Evolutionary conservation across 2,113 vertebrate genomes (phyloP), one percentile per base, ranked within the genome.

Genomic region (Phainopepla nitens): DNA sequence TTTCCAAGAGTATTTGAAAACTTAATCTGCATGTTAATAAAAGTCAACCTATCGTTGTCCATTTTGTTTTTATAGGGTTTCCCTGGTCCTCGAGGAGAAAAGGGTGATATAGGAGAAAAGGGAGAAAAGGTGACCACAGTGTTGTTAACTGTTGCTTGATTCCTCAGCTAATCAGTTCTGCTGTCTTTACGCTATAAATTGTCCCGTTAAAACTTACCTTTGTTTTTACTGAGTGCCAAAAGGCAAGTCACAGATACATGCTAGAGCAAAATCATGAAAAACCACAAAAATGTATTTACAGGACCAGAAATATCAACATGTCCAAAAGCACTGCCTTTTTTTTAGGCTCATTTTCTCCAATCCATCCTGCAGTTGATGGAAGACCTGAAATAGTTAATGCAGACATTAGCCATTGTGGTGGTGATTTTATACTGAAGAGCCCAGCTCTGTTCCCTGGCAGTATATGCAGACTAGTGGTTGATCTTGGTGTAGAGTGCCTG

Each of bases 71-170:
- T 92, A 17, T 98, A 99, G 99, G 99, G 99, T 96, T 99, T 99
- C 91, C 99, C 98, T 94, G 99, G 99, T 97, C 98, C 99, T 98
- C 99, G 97, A 97, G 99, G 99, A 97, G 99, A 99, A 96, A 99
- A 99, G 98, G 99, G 99, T 97, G 99, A 99, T 98, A 90, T 97
- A 95, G 99, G 99, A 98, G 99, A 99, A 97, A 99, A 99, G 98
- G 99, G 99, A 98, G 99, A 99, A 98, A 99, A 99, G 99, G 99
- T 99, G 98, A 99, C 97, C 79, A 84, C 57, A 91, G 79, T 83
- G 42, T 91, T 95, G 50, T 44, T 97, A 58, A 96, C 91, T 89
- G 82, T 95, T 95, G 88, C 88, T 95, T 96, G 80, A 60, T 94
- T 93, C 80, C 68, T 95, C 89, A 92, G 64, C 56, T 88, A 87